phyloP scores from a whole-genome alignment of 1,140 invertebrate species.

The Thaumatotibia leucotreta region DNA sequence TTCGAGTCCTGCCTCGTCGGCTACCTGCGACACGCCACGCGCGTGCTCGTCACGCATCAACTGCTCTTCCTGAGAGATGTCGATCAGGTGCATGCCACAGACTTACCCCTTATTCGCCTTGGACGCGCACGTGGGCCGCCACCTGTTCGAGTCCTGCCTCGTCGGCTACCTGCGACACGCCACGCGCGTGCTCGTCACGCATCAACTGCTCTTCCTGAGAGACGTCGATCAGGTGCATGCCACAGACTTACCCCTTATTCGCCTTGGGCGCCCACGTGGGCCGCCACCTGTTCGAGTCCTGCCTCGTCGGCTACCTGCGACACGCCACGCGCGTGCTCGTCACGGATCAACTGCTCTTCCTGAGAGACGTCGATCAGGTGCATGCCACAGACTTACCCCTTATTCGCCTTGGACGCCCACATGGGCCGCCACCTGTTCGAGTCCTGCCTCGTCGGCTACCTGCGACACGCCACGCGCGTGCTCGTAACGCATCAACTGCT shows the following conservation, averaged over 20 bases:
- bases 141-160: conserved; percentile 85
- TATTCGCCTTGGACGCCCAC: conserved; percentile 91
- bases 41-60: conserved; percentile 92
- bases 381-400: no score
- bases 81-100: no score
- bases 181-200: conserved; percentile 88
- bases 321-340: conserved; percentile 86
- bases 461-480: conserved; percentile 84
- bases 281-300: conserved; percentile 83
- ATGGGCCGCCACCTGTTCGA: conserved; percentile 83
- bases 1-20: conserved; percentile 84
- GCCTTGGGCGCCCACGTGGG: conserved; percentile 87
- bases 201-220: conserved; percentile 91
- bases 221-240: no score
- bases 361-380: conserved; percentile 87
- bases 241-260: conserved; percentile 91
- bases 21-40: conserved; percentile 83
- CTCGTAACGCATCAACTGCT: conserved; percentile 94
- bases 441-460: conserved; percentile 82
- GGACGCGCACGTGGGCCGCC: conserved; percentile 82
- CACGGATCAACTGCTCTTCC: conserved; percentile 92
- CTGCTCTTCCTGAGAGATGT: conserved; percentile 89
- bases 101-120: conserved; percentile 91
- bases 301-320: conserved; percentile 81
- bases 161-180: conserved; percentile 82